These are phyloP conservation scores for Nomia melanderi DNA, from an alignment of 1,140 invertebrate species.

Conservation along the genomic window DNA sequence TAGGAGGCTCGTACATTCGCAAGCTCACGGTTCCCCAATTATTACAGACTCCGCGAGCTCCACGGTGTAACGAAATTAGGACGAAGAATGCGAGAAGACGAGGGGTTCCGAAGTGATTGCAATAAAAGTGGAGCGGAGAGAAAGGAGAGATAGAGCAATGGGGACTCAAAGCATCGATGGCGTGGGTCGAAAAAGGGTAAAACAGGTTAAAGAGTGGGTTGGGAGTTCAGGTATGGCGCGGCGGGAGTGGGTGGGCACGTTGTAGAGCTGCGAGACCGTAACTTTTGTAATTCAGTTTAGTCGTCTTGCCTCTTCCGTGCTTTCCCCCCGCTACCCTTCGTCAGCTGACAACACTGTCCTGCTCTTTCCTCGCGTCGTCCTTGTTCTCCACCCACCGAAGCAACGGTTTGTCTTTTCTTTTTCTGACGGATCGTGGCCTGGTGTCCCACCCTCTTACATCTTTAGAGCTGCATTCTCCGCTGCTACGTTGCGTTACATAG, in stretches of 20 bases:
- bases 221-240: not conserved
- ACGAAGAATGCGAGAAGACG: constrained; percentile 17
- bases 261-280: constrained; percentile 62
- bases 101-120: constrained; percentile 17
- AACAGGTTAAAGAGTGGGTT: not conserved
- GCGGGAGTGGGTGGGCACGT: constrained; percentile 23
- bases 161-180: constrained; percentile 25
- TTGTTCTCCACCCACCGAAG: too few species aligned
- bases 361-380: constrained; percentile 9
- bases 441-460: constrained; percentile 15
- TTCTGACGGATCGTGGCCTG: constrained; percentile 40
- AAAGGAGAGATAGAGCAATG: constrained; percentile 2
- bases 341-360: constrained; percentile 23
- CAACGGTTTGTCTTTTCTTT: constrained; percentile 15
- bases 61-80: not conserved
- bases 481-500: constrained; percentile 20
- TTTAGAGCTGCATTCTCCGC: not conserved
- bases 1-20: too few species aligned
- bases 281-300: constrained; percentile 79
- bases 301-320: constrained; percentile 63
- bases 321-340: constrained; percentile 39
- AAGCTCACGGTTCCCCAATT: not conserved
- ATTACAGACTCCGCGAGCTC: not conserved
- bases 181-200: not conserved
- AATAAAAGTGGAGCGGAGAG: constrained; percentile 54